Evolutionary conservation across 2,888 invertebrate species (phyloP), one percentile per base, ranked within the genome.

Genomic region (Eulithis testata): DNA sequence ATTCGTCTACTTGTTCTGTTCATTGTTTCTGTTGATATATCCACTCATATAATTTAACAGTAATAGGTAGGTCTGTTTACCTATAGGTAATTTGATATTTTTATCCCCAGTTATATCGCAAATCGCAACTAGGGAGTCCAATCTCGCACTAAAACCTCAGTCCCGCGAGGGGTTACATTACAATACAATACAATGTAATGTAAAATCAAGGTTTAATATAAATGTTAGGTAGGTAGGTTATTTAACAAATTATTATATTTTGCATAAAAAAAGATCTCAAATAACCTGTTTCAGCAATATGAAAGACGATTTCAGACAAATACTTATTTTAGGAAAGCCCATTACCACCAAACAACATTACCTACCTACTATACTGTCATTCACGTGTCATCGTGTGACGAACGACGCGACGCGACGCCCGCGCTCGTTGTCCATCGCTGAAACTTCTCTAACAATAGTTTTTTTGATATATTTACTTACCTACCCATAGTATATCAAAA

Each of bases 401-500:
- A 27, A 60, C 63, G 61, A 60, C 68, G 68, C 63, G 61, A 60
- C 68, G 68, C 63, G 21, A 21, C 21, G 21, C 63, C 66, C 58
- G 54, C 62, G 49, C 49, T n/a, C 2, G 45, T 55, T 55, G 50
- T 62, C 60, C 55, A 64, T 64, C 63, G 51, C 45, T 44, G 43
- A 44, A 60, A 65, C 61, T 43, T 56, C 51, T 31, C 66, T 68
- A 70, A 58, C 53, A 65, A 56, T 70, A 69, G 63, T 45, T 31
- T 11, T 56, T 55, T 54, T 40, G 9, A 40, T 40, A 9, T 40
- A 11, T 2, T 5, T 40, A 40, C 6, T 3, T 37, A 37, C 37
- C 5, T 37, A 37, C 37, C 8, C 3, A 3, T 37, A 37, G 37
- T 8, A 7, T 7, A 37, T 37, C 37, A 2, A 21, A 21, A 21